Evolutionary conservation across 2,797 vertebrate genomes (phyloP).

Genomic region (Lerista edwardsae): DNA sequence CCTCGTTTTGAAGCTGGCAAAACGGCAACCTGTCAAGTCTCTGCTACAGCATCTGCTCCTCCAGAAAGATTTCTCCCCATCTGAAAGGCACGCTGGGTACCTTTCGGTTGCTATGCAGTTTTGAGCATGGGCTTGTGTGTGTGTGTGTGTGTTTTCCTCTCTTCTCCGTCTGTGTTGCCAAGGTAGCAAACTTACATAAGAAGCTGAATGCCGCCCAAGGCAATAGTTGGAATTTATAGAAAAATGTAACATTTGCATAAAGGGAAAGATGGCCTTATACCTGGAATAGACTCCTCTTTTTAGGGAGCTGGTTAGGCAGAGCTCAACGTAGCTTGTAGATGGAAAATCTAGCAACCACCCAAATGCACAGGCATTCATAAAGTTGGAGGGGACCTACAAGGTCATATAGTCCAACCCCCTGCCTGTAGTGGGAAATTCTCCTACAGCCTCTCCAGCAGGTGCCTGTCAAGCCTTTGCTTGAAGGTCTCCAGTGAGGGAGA

Average conservation of each 20-base stretch:
- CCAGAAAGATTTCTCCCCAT: not conserved
- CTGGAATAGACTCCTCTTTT: too few species aligned
- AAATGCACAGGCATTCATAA: too few species aligned
- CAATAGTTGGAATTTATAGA: not conserved
- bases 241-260: not conserved
- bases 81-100: not conserved
- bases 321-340: not conserved
- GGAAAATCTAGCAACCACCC: not conserved
- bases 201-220: not conserved
- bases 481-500: too few species aligned
- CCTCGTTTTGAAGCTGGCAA: not conserved
- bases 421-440: too few species aligned
- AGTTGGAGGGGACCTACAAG: too few species aligned
- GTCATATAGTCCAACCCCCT: too few species aligned
- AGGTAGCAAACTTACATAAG: conserved; percentile 5
- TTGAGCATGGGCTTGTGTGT: not conserved
- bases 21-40: too few species aligned
- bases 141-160: too few species aligned
- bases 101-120: not conserved
- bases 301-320: not conserved
- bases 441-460: too few species aligned
- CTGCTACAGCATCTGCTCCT: not conserved
- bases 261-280: not conserved
- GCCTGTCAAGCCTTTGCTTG: too few species aligned
- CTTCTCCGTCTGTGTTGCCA: not conserved